Base-by-base conservation (phyloP, 1,140 invertebrate genomes). In the Drosophila truncata region DNA sequence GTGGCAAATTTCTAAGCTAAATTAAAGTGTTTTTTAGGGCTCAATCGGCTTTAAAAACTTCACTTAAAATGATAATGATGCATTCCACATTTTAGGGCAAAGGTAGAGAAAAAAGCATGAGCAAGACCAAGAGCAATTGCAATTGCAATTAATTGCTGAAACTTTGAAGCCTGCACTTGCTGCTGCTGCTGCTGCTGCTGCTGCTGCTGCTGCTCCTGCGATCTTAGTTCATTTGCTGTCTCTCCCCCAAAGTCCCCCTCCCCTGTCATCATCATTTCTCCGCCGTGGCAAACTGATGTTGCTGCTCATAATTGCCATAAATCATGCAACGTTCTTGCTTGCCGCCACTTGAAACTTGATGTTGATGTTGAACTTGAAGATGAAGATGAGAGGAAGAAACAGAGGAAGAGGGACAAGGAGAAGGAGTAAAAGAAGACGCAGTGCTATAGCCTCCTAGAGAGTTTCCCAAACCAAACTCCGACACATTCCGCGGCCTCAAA, bases 301-400 rank as follows among this genome's bases (percentile, higher is more conserved):
- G 42, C 66, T 73, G 54, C 66, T 67, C 86, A 90, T 90, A 90
- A 90, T 90, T 90, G 85, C 85, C 86, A 90, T 90, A 90, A 91
- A 90, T 90, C 85, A 90, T 90, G 85, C 85, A 90, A 90, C 71
- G 75, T 81, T 87, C 79, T 61, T 67, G 71, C 55, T 67, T 66
- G 75, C 76, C 70, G 79, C 69, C 64, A 78, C 84, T 78, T 47
- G 63, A 78, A 69, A 69, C 75, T 59, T 69, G 75, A 77, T 67
- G 73, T 77, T 77, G 62, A 77, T 73, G 61, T 74, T 70, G 54
- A 31, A 54, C 49, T 16, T 35, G 69, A 44, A 41, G 66, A 27
- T 46, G 75, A 13, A 35, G 57, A 42, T 44, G 61, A n/a, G 44
- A 9, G 13, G 20, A 9, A 3, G 16, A 13, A 2, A 47, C 35